A percentile compares a stretch with the other conserved stretches of the same genome.
phyloP scores from a whole-genome alignment of 2,888 invertebrate genomes.

The Eupithecia subfuscata region DNA sequence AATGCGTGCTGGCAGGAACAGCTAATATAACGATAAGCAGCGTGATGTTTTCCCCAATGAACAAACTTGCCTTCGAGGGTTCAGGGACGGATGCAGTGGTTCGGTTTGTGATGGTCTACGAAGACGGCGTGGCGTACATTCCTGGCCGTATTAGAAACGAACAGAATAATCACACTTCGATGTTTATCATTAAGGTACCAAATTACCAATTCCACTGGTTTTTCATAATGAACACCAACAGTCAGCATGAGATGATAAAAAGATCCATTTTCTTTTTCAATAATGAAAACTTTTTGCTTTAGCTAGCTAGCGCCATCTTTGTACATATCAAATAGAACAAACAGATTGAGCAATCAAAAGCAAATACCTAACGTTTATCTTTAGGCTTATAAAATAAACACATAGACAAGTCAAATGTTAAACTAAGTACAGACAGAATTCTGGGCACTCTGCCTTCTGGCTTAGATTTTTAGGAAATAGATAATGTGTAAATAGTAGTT shows the following conservation, averaged over 20 bases:
- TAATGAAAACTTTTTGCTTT: no score
- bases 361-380: no score
- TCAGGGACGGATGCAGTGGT: not conserved
- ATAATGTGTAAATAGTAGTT: no score
- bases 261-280: no score
- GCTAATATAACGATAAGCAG: not conserved
- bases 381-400: no score
- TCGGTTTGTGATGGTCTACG: not conserved
- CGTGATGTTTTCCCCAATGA: not conserved
- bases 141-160: not conserved
- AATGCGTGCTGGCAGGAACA: not conserved
- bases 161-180: not conserved
- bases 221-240: not conserved
- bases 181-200: not conserved
- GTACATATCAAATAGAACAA: no score
- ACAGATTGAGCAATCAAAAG: no score
- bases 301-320: no score
- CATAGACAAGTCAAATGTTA: no score
- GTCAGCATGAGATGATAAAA: not conserved
- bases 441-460: no score
- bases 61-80: not conserved
- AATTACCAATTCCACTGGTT: not conserved
- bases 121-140: conserved; percentile 3
- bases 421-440: no score
- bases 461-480: no score